Percentiles rank a stretch among this genome's conserved stretches.
These are phyloP conservation scores for Sarcophaga peregrina DNA, from an alignment of 1,140 invertebrate species.

Conservation along the genomic window DNA sequence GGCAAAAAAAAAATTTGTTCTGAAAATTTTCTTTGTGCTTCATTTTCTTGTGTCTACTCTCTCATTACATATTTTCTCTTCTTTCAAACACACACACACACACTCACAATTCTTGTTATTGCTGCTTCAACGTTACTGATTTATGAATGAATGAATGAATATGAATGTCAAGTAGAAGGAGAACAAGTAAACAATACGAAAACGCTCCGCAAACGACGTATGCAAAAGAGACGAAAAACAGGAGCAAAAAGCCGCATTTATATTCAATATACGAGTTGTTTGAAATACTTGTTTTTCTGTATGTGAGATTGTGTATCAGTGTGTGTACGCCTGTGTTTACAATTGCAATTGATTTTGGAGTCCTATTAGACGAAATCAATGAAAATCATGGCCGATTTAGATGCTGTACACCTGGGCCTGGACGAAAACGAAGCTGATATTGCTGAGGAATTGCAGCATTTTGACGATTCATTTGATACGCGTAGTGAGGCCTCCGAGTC, in stretches of 20 bases:
- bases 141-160: slow-evolving; percentile 30
- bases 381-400: slow-evolving; percentile 67
- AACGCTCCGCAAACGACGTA: neutral
- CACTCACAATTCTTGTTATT: neutral
- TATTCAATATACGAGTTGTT: slow-evolving; percentile 20
- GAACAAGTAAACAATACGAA: slow-evolving; percentile 22
- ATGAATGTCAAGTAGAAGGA: slow-evolving; percentile 39
- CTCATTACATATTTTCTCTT: slow-evolving; percentile 6
- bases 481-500: slow-evolving; percentile 80
- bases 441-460: slow-evolving; percentile 76
- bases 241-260: slow-evolving; percentile 8
- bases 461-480: slow-evolving; percentile 76
- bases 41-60: neutral
- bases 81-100: neutral
- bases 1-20: slow-evolving; percentile 21
- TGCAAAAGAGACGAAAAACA: neutral
- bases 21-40: slow-evolving; percentile 5
- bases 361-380: slow-evolving; percentile 44
- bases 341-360: neutral
- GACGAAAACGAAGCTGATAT: slow-evolving; percentile 79
- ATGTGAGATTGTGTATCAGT: neutral
- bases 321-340: neutral
- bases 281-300: slow-evolving; percentile 11
- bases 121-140: slow-evolving; percentile 1
- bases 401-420: slow-evolving; percentile 76